Conservation (phyloP, 2,113 vertebrate species). For the Sturnira hondurensis region DNA sequence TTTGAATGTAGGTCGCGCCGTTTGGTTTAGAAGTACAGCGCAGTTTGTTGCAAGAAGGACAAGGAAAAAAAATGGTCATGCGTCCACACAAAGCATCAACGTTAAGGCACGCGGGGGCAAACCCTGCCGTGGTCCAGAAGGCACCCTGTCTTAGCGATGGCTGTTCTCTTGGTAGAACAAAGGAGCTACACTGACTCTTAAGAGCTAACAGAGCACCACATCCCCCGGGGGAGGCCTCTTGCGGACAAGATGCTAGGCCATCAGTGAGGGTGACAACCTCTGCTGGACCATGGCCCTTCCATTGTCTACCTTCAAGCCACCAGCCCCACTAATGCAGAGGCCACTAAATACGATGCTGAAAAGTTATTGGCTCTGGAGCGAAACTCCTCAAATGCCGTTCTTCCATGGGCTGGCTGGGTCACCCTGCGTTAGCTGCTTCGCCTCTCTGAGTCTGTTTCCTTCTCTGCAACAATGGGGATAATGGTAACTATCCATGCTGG, state of each 20-base stretch:
- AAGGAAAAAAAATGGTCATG: background rate
- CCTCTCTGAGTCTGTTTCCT: background rate
- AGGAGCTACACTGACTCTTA: background rate
- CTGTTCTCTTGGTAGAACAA: background rate
- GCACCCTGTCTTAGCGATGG: background rate
- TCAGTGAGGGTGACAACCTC: background rate
- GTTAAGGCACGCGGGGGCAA: background rate
- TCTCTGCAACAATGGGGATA: background rate
- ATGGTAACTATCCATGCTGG: background rate
- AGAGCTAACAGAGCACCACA: background rate
- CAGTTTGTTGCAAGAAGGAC: background rate
- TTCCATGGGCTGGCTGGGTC: background rate
- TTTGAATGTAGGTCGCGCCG: conserved; percentile 25
- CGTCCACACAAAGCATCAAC: background rate
- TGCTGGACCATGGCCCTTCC: background rate
- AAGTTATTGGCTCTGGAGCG: background rate
- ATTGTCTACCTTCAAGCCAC: background rate
- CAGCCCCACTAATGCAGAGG: background rate
- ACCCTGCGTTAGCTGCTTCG: background rate
- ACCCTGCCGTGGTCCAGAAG: background rate
- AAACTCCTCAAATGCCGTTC: background rate
- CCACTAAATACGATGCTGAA: background rate
- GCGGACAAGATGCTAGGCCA: background rate
- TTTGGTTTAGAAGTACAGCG: conserved; percentile 42
- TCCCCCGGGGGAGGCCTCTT: background rate